phyloP scores from a whole-genome alignment of 35 echinoderm and acorn worm species.

The Stichopus chloronotus region DNA sequence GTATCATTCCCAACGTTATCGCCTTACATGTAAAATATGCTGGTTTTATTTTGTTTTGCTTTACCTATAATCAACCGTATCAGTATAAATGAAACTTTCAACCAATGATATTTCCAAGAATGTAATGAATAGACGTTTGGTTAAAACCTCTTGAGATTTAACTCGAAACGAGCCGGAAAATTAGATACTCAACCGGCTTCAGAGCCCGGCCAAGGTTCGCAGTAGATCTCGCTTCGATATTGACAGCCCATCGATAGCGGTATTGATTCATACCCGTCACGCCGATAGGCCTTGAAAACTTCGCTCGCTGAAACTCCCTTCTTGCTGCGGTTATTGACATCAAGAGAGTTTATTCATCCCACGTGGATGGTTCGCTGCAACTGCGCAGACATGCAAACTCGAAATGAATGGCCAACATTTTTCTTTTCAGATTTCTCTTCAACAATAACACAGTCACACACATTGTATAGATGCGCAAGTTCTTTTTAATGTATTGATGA shows the following conservation, averaged over 20 bases:
- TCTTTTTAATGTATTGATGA: too few relatives aligned
- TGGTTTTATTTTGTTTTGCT: background rate
- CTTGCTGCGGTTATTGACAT: conserved; percentile 45
- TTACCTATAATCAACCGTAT: background rate
- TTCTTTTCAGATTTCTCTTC: too few relatives aligned
- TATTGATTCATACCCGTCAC: conserved; percentile 36
- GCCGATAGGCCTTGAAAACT: conserved; percentile 17
- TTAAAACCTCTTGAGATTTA: background rate
- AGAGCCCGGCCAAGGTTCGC: background rate
- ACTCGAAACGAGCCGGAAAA: conserved; percentile 42
- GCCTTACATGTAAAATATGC: background rate
- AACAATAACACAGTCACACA: too few relatives aligned
- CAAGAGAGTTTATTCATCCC: background rate
- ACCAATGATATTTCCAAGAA: background rate
- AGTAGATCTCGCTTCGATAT: background rate
- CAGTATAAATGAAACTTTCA: background rate
- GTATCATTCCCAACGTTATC: background rate
- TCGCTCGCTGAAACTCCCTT: background rate
- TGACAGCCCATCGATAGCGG: background rate
- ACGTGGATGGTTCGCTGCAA: background rate
- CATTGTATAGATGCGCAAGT: too few relatives aligned
- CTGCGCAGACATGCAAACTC: background rate
- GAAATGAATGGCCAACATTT: too few relatives aligned
- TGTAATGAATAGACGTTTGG: background rate
- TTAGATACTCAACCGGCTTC: conserved; percentile 5